These are phyloP conservation scores for Suricata suricatta DNA, from an alignment of 2,113 vertebrate genomes.

Conservation along the genomic window DNA sequence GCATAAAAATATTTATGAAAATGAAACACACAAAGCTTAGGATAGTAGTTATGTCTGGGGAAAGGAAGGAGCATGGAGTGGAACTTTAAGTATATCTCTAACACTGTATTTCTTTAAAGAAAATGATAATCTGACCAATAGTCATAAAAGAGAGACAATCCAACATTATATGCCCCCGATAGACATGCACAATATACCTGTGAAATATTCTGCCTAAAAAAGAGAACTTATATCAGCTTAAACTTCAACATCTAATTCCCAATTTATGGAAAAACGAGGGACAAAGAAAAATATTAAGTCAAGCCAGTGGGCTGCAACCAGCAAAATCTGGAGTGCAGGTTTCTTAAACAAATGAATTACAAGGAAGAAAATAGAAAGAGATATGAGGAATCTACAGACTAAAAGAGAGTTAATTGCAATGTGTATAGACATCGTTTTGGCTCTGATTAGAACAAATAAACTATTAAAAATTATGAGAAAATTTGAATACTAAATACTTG, in stretches of 20 bases:
- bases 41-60: not conserved
- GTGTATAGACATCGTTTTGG: not conserved
- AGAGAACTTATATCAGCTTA: not conserved
- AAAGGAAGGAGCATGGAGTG: accelerated
- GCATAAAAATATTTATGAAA: not conserved
- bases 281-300: not conserved
- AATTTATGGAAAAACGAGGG: not conserved
- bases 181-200: too few species aligned
- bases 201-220: not conserved
- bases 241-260: not conserved
- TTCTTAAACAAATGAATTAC: not conserved
- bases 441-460: not conserved
- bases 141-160: not conserved
- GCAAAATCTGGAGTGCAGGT: not conserved
- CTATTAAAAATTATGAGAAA: not conserved
- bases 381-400: not conserved
- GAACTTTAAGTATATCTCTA: not conserved
- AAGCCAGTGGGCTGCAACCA: not conserved
- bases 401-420: not conserved
- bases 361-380: not conserved
- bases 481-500: not conserved
- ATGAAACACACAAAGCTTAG: not conserved
- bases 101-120: not conserved
- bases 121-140: not conserved
- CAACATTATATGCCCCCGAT: not conserved